phyloP scores from a whole-genome alignment of 2,113 vertebrate genomes.

The Ophiodon elongatus region DNA sequence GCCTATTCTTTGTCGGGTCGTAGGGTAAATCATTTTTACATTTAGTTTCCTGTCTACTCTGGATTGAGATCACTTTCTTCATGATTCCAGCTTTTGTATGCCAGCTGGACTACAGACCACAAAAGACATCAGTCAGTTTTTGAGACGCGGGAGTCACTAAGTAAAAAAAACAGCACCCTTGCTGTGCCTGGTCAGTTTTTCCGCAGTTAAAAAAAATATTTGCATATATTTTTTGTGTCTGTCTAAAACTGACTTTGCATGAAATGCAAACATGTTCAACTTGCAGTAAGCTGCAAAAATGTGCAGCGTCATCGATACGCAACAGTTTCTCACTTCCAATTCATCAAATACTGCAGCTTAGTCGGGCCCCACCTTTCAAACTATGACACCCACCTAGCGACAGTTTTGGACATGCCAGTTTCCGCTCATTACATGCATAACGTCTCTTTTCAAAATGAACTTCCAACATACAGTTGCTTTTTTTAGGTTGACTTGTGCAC shows the following conservation, averaged over 20 bases:
- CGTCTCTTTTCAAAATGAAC: too few species aligned
- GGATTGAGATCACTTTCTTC: too few species aligned
- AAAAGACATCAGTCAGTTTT: not conserved
- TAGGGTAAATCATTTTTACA: too few species aligned
- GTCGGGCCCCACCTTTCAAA: too few species aligned
- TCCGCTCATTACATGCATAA: too few species aligned
- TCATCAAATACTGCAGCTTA: too few species aligned
- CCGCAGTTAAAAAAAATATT: not conserved
- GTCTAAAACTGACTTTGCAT: not conserved
- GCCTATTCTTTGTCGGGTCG: too few species aligned
- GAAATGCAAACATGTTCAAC: not conserved
- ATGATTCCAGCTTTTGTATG: not conserved
- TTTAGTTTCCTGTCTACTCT: not conserved
- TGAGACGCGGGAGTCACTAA: not conserved
- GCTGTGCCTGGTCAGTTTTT: not conserved
- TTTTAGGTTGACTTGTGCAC: too few species aligned
- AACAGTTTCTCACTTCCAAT: not conserved
- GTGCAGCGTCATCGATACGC: not conserved
- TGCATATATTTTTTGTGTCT: not conserved
- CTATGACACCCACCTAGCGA: too few species aligned
- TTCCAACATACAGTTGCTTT: too few species aligned
- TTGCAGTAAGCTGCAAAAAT: not conserved
- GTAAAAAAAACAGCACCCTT: not conserved
- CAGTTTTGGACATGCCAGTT: too few species aligned
- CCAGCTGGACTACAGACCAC: not conserved